These are phyloP conservation scores for Eumacrocentrus americanus DNA, from an alignment of 2,888 invertebrate species.

Conservation along the genomic window DNA sequence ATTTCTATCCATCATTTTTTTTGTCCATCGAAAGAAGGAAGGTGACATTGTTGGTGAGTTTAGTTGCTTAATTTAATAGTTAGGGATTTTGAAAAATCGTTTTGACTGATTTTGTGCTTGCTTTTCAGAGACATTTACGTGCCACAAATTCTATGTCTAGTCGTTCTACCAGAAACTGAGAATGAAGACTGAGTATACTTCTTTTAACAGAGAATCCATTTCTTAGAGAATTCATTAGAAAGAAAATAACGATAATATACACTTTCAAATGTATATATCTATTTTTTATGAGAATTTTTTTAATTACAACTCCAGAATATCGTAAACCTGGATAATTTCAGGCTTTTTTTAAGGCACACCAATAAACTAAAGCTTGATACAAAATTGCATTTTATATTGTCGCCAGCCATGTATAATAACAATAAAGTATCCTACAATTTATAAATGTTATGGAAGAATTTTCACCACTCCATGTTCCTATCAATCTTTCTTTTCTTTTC, in stretches of 20 bases:
- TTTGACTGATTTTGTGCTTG: conserved; percentile 14
- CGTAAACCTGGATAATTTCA: too few relatives aligned
- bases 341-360: background rate
- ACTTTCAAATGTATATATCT: too few relatives aligned
- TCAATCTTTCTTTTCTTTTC: background rate
- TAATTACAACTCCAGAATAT: too few relatives aligned
- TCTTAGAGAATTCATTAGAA: too few relatives aligned
- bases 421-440: too few relatives aligned
- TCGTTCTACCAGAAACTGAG: conserved; percentile 67
- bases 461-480: background rate
- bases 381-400: background rate
- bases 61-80: conserved; percentile 15
- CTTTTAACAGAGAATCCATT: background rate
- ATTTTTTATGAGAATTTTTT: too few relatives aligned
- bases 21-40: conserved; percentile 73
- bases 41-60: conserved; percentile 71
- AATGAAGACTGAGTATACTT: conserved; percentile 36
- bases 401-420: too few relatives aligned
- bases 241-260: too few relatives aligned
- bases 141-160: conserved; percentile 72
- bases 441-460: too few relatives aligned
- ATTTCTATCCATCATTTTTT: conserved; percentile 74
- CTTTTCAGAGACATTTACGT: conserved; percentile 70
- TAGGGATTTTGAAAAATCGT: too few relatives aligned
- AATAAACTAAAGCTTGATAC: background rate